Evolutionary conservation across 2,888 invertebrate species (phyloP), one percentile per base, ranked within the genome.

Genomic region (Tinea pellionella): DNA sequence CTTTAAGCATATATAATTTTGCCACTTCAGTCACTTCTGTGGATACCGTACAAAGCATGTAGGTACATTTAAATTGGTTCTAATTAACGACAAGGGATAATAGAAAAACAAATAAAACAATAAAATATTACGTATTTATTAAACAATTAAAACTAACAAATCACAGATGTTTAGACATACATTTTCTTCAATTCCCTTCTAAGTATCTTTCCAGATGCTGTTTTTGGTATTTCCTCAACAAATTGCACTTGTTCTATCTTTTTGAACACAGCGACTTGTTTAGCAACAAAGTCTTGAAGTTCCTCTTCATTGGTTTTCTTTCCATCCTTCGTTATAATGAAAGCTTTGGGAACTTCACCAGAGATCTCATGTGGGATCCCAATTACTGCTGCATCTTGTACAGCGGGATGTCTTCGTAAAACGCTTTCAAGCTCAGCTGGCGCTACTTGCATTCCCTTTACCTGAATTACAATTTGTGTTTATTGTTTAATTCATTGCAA

Each of bases 351-450:
- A 0, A 92, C 89, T 84, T 96, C 96, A 0, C 96, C 96, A 65
- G 84, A 89, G 63, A 88, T 80, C 1, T 89, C 88, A 68, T 95
- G 91, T 0, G 93, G 92, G 6, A 95, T 82, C 0, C 96, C 96
- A 61, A 96, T 90, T 0, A 98, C 97, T 0, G 94, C 97, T 0
- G 94, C 95, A 65, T 97, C 97, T 32, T 87, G 77, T 0, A 98
- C 90, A 0, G 90, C 90, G 0, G 94, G 94, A 75, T 95, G 93
- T 2, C 89, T 88, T 43, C 94, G 84, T 0, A 96, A 80, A 1
- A 95, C 66, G 42, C 90, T 92, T 77, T 97, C 97, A 18, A 97
- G 77, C 75, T 97, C 97, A 0, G 96, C 96, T 30, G 97, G 97
- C 0, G 97, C 92, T 12, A 97, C 96, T 90, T 96, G 90, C 78